Base-by-base conservation (phyloP, 2,888 invertebrate species). In the Ormyrus rosae region DNA sequence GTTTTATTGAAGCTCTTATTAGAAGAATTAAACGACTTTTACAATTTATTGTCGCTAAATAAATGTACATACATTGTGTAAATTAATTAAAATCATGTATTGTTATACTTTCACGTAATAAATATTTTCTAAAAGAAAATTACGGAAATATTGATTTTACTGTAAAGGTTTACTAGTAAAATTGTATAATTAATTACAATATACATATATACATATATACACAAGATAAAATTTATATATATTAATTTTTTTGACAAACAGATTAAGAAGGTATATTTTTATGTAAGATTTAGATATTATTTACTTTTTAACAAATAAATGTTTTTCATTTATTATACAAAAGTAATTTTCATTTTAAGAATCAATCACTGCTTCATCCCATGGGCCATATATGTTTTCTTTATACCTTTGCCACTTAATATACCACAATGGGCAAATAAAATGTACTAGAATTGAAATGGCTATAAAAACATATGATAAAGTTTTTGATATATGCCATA, bases 361-460 rank as follows among this genome's bases (percentile, higher is more conserved):
- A 77, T 84, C 82, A 65, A 90, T 88, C 5, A 96, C 92, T 10
- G 99, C 99, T 89, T 99, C 99, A 90, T 99, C 99, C 99, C 99
- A 99, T 0, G 99, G 99, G 0, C 99, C 99, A 91, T 98, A 96
- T 83, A 98, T 98, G 90, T 98, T 99, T 86, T 96, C 95, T 88
- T 97, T 97, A 88, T 95, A 94, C 56, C 92, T 94, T 87, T 96
- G 96, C 92, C 95, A 95, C 73, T 91, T 92, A 0, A 96, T 94
- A 91, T 96, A 97, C 89, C 95, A 93, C 4, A 93, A 88, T 0
- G 97, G 97, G 88, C 96, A 96, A 70, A 95, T 91, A 9, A 95
- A 87, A 88, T 94, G 95, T 56, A 96, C 92, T 86, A 96, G 93
- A 9, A 94, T 82, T 8, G 95, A 92, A 61, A 93, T 90, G 7